Evolutionary conservation across 1,140 invertebrate genomes (phyloP).

Genomic region (Drosophila lacertosa): DNA sequence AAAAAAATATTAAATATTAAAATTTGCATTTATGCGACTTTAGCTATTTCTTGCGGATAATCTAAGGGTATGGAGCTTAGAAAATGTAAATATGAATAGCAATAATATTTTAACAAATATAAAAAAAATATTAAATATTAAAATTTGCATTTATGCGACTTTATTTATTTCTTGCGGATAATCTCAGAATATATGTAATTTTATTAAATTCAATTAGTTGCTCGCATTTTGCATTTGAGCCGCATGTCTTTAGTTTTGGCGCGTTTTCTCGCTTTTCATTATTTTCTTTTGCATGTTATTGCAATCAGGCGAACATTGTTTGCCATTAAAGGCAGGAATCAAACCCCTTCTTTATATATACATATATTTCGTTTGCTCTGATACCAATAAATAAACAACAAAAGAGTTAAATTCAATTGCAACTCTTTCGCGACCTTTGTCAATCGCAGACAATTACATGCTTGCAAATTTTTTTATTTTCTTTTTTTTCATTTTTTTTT

Average conservation of each 20-base stretch:
- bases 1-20: no score
- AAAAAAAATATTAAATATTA: no score
- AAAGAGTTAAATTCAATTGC: slow-evolving; percentile 77
- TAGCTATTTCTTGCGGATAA: no score
- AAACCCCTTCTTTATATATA: slow-evolving; percentile 56
- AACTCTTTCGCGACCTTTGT: slow-evolving; percentile 60
- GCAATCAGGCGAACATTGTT: slow-evolving; percentile 75
- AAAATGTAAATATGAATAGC: no score
- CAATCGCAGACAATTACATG: slow-evolving; percentile 79
- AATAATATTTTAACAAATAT: background rate
- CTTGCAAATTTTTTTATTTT: slow-evolving; percentile 78
- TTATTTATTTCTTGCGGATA: slow-evolving; percentile 3
- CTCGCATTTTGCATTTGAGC: slow-evolving; percentile 3
- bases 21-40: no score
- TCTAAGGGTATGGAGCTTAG: slow-evolving; percentile 5
- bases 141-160: no score
- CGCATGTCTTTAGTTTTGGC: slow-evolving; percentile 47
- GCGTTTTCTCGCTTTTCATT: slow-evolving; percentile 45
- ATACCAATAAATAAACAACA: slow-evolving; percentile 81
- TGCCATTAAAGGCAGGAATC: slow-evolving; percentile 58
- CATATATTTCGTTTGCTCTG: slow-evolving; percentile 30
- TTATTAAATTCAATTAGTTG: slow-evolving; percentile 4
- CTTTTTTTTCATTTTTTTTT: slow-evolving; percentile 55
- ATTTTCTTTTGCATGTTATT: slow-evolving; percentile 74
- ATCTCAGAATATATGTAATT: slow-evolving; percentile 18